Conservation (phyloP, 2,113 vertebrate species). For the Mesoclemmys tuberculata region DNA sequence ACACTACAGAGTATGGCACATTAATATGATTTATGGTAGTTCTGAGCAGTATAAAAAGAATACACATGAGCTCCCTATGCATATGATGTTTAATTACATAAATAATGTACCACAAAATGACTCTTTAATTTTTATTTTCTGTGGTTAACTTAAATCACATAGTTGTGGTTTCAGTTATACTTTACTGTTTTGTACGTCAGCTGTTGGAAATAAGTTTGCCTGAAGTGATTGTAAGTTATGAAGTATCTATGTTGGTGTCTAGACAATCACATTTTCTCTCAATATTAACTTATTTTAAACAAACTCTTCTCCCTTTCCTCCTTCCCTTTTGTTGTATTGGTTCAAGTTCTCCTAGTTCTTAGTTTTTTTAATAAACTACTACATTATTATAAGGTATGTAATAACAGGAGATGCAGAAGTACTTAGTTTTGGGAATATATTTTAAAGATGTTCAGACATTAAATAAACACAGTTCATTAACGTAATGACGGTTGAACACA, state of each 20-base stretch:
- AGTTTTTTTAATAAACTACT: background rate
- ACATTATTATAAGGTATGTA: background rate
- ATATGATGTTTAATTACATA: background rate
- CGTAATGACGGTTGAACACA: constrained; percentile 29
- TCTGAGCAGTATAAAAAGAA: background rate
- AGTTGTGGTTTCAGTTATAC: background rate
- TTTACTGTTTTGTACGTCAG: background rate
- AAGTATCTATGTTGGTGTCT: background rate
- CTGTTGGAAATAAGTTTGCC: background rate
- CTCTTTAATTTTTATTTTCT: background rate
- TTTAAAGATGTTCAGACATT: constrained; percentile 15
- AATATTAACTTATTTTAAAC: background rate
- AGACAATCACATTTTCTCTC: background rate
- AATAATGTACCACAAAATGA: background rate
- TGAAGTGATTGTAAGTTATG: background rate
- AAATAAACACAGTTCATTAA: constrained; percentile 53
- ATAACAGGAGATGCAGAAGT: background rate
- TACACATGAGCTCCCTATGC: background rate
- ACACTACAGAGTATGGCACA: background rate
- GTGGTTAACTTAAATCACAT: background rate
- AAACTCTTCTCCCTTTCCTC: background rate
- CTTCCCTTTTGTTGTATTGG: background rate
- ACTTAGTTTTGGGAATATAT: background rate
- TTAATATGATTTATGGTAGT: background rate
- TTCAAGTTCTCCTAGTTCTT: background rate